A percentile compares a stretch with the other conserved stretches of the same genome.
Conservation (phyloP, 2,113 vertebrate species). For the Meriones unguiculatus region DNA sequence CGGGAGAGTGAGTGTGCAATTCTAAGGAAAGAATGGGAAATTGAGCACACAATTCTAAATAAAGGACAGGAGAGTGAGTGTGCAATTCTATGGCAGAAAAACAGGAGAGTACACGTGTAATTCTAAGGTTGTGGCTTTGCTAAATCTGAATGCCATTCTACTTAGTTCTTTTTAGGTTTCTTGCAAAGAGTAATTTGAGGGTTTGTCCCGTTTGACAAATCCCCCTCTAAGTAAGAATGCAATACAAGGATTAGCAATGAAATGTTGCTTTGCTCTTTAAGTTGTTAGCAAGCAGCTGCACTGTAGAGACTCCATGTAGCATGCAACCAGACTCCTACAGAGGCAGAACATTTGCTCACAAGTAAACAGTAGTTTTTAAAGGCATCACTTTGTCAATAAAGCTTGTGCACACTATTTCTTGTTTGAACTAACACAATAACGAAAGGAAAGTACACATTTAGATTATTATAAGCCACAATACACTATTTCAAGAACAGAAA, state of each 20-base stretch:
- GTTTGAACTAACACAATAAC: constrained; percentile 49
- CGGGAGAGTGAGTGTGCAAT: not conserved
- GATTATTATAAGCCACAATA: constrained; percentile 78
- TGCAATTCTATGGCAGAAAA: not conserved
- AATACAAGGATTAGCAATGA: constrained; percentile 58
- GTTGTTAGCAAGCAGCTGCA: constrained; percentile 71
- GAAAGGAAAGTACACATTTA: constrained; percentile 76
- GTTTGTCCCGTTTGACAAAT: constrained; percentile 48
- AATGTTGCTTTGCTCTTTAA: constrained; percentile 69
- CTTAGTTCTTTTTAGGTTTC: not conserved
- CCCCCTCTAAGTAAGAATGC: constrained; percentile 74
- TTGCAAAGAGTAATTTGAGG: constrained; percentile 50
- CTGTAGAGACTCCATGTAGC: constrained; percentile 43
- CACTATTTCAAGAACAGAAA: constrained; percentile 83
- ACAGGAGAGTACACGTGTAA: not conserved
- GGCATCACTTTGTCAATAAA: constrained; percentile 64
- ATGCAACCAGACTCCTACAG: not conserved
- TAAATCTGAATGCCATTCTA: not conserved
- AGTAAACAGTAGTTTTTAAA: constrained; percentile 59
- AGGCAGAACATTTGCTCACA: constrained; percentile 74
- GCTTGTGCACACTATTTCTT: constrained; percentile 65
- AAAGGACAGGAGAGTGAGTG: not conserved
- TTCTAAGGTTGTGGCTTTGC: not conserved
- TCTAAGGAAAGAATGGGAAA: not conserved
- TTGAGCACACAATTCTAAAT: not conserved